Percentiles rank a stretch among this genome's conserved stretches.
Conservation (phyloP, 2,888 invertebrate genomes). For the Hypena proboscidalis region DNA sequence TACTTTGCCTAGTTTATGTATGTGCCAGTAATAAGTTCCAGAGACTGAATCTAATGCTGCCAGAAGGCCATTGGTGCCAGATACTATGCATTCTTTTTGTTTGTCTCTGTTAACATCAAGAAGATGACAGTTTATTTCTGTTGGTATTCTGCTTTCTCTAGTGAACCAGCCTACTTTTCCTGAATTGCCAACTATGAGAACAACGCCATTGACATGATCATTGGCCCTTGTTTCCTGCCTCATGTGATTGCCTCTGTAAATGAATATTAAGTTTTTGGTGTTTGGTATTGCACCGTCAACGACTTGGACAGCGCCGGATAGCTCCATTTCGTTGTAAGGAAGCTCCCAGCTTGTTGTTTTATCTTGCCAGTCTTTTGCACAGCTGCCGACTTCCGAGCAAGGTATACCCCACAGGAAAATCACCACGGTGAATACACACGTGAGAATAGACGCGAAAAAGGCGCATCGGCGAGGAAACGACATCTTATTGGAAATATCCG, state of each 20-base stretch:
- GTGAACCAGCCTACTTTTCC: slow-evolving; percentile 91
- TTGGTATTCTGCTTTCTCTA: slow-evolving; percentile 88
- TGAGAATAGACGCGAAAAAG: slow-evolving; percentile 88
- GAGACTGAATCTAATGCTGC: slow-evolving; percentile 82
- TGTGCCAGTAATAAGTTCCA: slow-evolving; percentile 85
- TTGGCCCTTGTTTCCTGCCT: slow-evolving; percentile 77
- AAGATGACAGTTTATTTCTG: slow-evolving; percentile 89
- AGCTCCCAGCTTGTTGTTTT: slow-evolving; percentile 89
- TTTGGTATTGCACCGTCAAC: slow-evolving; percentile 87
- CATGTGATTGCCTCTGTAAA: slow-evolving; percentile 89
- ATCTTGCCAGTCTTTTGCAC: slow-evolving; percentile 84
- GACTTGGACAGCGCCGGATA: slow-evolving; percentile 89
- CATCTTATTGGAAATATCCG: slow-evolving; percentile 85
- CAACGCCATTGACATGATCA: slow-evolving; percentile 87
- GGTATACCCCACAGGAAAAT: slow-evolving; percentile 91
- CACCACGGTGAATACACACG: slow-evolving; percentile 89
- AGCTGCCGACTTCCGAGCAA: slow-evolving; percentile 89
- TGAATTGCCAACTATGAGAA: slow-evolving; percentile 88
- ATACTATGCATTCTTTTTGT: slow-evolving; percentile 90
- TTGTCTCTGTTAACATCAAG: slow-evolving; percentile 90
- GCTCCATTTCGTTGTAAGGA: slow-evolving; percentile 88
- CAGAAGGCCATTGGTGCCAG: slow-evolving; percentile 87
- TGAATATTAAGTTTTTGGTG: slow-evolving; percentile 89
- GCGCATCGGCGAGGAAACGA: slow-evolving; percentile 88
- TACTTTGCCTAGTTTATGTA: slow-evolving; percentile 82